Evolutionary conservation across 2,888 invertebrate genomes (phyloP), one percentile per base, ranked within the genome.

Genomic region (Heliconius hortense): DNA sequence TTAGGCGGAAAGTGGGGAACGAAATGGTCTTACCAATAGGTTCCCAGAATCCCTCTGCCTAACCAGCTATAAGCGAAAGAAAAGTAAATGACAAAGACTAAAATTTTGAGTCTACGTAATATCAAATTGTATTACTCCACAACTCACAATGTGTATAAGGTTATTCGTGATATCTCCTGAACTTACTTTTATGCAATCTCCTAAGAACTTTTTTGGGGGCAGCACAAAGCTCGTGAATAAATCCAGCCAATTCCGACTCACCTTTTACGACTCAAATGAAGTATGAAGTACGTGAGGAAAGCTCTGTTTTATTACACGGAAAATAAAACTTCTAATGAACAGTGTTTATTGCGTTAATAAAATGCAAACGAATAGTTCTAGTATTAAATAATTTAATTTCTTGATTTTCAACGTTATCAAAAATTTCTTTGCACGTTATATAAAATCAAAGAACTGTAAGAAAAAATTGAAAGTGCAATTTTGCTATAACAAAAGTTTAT

Each of bases 271-370:
- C 80, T 82, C 81, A 85, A 86, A 88, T 88, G 86, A 88, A 88
- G 89, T 88, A 88, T 87, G 87, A 88, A 88, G 85, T 86, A 89
- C 89, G 89, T 87, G 88, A 86, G 79, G 80, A 83, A 85, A 84
- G 82, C 84, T 81, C 82, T 18, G 82, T 84, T 89, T 89, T 88
- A 89, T 85, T 86, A 86, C 87, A 79, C 80, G 80, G 83, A 84
- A 87, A 87, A 88, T 89, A 90, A 90, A 90, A 89, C 87, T 86
- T 84, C 87, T 88, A 89, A 90, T 89, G 88, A 90, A 89, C 81
- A 82, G 75, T 82, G 81, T 88, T 90, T 89, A 90, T 85, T 85
- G 85, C 79, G 81, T 85, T 87, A 87, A 89, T 90, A 89, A 90
- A 90, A 90, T 84, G 86, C 83, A 85, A 72, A 53, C 39, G 28